phyloP scores from a whole-genome alignment of 2,113 vertebrate species.

The Eulemur macaco region DNA sequence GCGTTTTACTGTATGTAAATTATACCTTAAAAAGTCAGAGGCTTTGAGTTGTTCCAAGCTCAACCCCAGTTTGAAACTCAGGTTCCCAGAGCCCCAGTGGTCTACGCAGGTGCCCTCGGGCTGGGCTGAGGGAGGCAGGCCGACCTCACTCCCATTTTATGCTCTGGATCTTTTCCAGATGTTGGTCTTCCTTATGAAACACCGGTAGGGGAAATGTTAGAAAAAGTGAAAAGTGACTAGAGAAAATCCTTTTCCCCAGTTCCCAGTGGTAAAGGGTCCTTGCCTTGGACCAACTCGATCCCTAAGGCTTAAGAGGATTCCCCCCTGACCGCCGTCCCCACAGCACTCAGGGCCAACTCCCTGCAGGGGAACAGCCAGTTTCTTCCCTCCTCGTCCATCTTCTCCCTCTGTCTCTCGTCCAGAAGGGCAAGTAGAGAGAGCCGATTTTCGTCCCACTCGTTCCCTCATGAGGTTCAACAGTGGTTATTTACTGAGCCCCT shows the following conservation, averaged over 20 bases:
- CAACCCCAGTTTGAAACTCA: neutral
- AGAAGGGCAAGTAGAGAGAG: rapidly evolving
- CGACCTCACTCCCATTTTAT: rapidly evolving
- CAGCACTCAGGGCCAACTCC: neutral
- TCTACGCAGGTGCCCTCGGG: rapidly evolving
- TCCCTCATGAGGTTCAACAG: neutral
- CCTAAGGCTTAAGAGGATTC: no score
- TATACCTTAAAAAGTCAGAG: neutral
- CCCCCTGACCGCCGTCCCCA: neutral
- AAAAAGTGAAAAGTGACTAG: neutral
- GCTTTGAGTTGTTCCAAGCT: neutral
- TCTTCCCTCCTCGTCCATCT: rapidly evolving
- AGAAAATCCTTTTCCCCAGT: neutral
- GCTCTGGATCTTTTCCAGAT: no score
- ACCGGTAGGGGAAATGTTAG: neutral
- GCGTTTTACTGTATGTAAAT: neutral
- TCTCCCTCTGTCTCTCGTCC: neutral
- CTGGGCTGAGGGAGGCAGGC: neutral
- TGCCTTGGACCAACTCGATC: neutral
- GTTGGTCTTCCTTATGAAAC: neutral
- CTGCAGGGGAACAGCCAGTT: neutral
- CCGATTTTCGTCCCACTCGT: rapidly evolving
- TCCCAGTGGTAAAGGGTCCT: neutral
- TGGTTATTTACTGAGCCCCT: neutral
- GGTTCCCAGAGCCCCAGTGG: neutral